Base-by-base conservation (phyloP, 2,113 vertebrate genomes). In the Ochotona princeps region DNA sequence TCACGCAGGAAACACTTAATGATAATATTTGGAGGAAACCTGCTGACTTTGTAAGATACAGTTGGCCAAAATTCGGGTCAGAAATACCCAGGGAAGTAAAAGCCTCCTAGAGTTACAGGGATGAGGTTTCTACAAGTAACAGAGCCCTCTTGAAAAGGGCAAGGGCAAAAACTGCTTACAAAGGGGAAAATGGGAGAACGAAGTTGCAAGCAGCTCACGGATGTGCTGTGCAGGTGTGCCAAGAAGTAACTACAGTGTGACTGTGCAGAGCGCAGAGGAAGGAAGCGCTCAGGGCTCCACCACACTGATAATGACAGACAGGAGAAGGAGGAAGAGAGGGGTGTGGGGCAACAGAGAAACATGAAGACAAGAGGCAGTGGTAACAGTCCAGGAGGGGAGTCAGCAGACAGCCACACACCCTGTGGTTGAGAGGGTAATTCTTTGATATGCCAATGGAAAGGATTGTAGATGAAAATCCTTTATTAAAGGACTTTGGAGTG, bases 1-100 rank as follows among this genome's bases (percentile, higher is more conserved):
- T 92, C 79, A 79, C 96, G 96, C 91, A 97, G 97, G 97, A 98
- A 98, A 97, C 95, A 92, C 96, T 98, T 97, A 96, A 97, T 94
- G 95, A 97, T 96, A 97, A 96, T 93, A 92, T 96, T 96, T 96
- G 92, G 80, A 96, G 90, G 92, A 97, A 97, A 97, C 89, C 96
- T 98, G 97, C 97, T 98, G 97, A 98, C 97, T 96, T 93, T 94
- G 92, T 96, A 92, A 96, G 94, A 97, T 57, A 95, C 82, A 96
- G 96, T 97, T 97, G 97, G 97, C 89, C 94, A 97, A 95, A 93
- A 97, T 95, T 96, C 97, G 97, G 89, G 65, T 92, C 87, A 94
- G 96, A 96, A 97, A 97, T 97, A 96, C 87, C 91, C 72, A 87
- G 85, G 91, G 93, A 97, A 84, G 94, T 90, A 90, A 94, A 92